phyloP scores from a whole-genome alignment of 2,797 vertebrate genomes.

The Falco rusticolus region DNA sequence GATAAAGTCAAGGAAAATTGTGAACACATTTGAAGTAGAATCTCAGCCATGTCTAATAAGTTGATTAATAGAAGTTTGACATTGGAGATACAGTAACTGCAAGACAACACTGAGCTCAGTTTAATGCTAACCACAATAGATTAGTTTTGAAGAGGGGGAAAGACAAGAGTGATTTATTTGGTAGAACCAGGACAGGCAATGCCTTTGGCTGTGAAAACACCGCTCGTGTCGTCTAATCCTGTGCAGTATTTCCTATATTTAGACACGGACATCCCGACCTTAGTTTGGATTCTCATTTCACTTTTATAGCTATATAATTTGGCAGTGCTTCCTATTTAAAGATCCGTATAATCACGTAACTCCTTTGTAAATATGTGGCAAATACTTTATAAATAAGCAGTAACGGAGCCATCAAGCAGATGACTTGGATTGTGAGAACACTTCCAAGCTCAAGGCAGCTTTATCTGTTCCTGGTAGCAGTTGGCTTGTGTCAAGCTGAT shows the following conservation, averaged over 20 bases:
- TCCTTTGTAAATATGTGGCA: slow-evolving; percentile 34
- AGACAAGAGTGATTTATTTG: slow-evolving; percentile 15
- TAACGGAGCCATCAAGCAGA: slow-evolving; percentile 32
- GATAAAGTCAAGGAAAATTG: slow-evolving; percentile 48
- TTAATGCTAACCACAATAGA: slow-evolving; percentile 28
- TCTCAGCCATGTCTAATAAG: slow-evolving; percentile 11
- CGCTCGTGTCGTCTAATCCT: not conserved
- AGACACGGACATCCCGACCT: not conserved
- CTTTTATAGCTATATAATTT: slow-evolving; percentile 23
- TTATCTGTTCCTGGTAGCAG: not conserved
- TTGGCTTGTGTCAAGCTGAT: not conserved
- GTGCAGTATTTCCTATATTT: not conserved
- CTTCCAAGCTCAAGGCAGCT: slow-evolving; percentile 4
- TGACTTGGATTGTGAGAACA: not conserved
- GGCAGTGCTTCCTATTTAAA: not conserved
- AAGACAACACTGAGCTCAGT: slow-evolving; percentile 29
- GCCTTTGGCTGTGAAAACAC: not conserved
- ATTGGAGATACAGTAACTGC: not conserved
- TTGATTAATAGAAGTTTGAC: slow-evolving; percentile 29
- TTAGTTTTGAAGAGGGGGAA: not conserved
- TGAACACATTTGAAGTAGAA: slow-evolving; percentile 39
- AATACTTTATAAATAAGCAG: slow-evolving; percentile 44
- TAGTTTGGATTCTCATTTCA: not conserved
- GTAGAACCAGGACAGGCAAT: not conserved
- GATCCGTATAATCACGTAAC: not conserved